These are phyloP conservation scores for Capreolus pygargus DNA, from an alignment of 2,113 vertebrate species.

Conservation along the genomic window DNA sequence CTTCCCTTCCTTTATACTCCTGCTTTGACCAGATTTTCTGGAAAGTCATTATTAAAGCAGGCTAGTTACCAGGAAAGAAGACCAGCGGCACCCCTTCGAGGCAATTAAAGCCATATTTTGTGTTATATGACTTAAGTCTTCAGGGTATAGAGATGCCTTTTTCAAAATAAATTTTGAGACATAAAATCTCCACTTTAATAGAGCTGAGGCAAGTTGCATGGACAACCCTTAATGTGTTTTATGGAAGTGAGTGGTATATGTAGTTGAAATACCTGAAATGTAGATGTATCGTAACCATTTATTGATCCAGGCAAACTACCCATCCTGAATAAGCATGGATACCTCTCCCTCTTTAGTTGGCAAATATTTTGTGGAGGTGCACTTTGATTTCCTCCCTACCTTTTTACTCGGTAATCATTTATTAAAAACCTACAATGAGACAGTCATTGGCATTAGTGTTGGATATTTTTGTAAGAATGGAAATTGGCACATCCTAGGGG, in stretches of 20 bases:
- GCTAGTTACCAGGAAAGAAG: neutral
- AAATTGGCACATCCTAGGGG: neutral
- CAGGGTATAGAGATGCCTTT: neutral
- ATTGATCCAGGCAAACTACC: too few relatives aligned
- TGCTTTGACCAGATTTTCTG: neutral
- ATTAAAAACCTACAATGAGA: neutral
- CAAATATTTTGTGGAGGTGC: neutral
- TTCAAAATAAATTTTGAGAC: neutral
- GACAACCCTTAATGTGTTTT: fast-evolving
- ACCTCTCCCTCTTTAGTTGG: fast-evolving
- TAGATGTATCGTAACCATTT: neutral
- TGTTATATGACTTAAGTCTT: neutral
- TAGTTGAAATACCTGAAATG: neutral
- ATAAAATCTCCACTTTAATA: neutral
- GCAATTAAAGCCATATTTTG: neutral
- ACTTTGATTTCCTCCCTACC: neutral
- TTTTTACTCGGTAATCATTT: neutral
- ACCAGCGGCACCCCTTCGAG: neutral
- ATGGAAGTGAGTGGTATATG: neutral
- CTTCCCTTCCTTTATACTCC: neutral
- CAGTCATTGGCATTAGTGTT: fast-evolving
- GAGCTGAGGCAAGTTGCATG: fast-evolving
- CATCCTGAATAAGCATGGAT: fast-evolving
- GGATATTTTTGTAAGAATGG: neutral
- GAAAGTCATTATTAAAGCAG: neutral